These are phyloP conservation scores for Coregonus ussuriensis DNA, from an alignment of 2,797 vertebrate genomes.

Conservation along the genomic window DNA sequence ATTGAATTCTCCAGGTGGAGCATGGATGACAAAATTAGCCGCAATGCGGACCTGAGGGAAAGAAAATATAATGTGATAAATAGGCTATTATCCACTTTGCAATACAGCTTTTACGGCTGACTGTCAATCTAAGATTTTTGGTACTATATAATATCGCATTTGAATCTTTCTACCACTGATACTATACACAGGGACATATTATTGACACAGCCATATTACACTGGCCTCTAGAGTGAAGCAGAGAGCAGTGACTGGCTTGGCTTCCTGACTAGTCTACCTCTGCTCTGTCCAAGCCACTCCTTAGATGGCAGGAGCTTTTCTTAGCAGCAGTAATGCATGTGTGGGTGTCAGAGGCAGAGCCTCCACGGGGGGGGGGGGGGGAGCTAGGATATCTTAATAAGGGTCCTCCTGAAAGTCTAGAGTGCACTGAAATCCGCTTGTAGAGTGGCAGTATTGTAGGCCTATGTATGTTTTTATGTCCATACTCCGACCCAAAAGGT, in stretches of 20 bases:
- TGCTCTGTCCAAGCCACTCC: conserved; percentile 43
- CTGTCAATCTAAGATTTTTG: background rate
- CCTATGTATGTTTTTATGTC: background rate
- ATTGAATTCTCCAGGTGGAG: conserved; percentile 96
- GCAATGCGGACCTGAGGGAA: conserved; percentile 86
- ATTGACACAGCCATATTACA: background rate
- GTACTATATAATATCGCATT: too few relatives aligned
- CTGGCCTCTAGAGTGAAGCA: conserved; percentile 37
- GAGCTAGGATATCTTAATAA: background rate
- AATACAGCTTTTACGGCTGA: background rate
- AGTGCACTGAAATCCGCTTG: background rate
- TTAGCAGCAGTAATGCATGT: conserved; percentile 63
- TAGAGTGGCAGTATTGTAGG: background rate
- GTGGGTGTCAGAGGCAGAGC: conserved; percentile 33
- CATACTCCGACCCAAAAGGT: background rate
- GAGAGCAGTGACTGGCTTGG: conserved; percentile 30
- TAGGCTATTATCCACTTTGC: background rate
- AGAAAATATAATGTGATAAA: conserved; percentile 33
- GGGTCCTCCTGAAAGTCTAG: background rate
- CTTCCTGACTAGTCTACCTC: background rate
- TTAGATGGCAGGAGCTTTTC: conserved; percentile 68
- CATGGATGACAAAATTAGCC: conserved; percentile 91
- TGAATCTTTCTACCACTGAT: background rate
- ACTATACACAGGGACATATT: background rate
- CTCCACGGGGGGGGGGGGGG: background rate